Base-by-base conservation (phyloP, 2,888 invertebrate species). In the Pristionchus arcanus region DNA sequence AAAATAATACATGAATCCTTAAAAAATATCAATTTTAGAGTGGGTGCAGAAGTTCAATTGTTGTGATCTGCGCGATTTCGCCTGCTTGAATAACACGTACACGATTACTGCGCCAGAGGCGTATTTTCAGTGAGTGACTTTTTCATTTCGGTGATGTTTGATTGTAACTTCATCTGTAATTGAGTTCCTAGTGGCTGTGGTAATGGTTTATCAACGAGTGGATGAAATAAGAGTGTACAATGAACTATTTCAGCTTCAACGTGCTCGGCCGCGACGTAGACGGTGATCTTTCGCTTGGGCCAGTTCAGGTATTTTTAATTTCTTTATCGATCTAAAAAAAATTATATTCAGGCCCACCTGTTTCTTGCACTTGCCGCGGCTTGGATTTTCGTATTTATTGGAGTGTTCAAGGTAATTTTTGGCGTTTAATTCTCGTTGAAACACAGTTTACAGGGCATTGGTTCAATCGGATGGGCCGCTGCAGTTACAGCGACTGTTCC, bases 381-480 rank as follows among this genome's bases (percentile, higher is more conserved):
- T 92, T 98, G 98, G 98, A 96, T 98, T 91, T 96, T 98, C 94
- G 98, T 98, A 89, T 98, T 98, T 96, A 98, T 98, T 96, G 98
- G 98, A 92, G 97, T 98, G 87, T 98, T 98, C 97, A 98, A 98
- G 96, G 98, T 98, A 92, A 97, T 98, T 3, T 1, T 5, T 49
- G 42, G 9, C 3, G 9, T 5, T 81, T 4, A 81, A 81, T 31
- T 81, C 15, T 37, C 1, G 13, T 19, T 37, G 53, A 37, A n/a
- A 25, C 9, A 19, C 21, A n/a, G 7, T 42, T 25, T 83, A 53
- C 55, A 77, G 53, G 92, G 94, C 0, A 93, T 95, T 49, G 94
- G 94, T 13, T 94, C 94, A 0, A 94, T 94, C 81, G 94, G 94
- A 31, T 94, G 93, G 90, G 93, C 94, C 0, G 93, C 94, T 77